Percentiles rank a stretch among this genome's conserved stretches.
phyloP scores from a whole-genome alignment of 2,888 invertebrate species.

The Calameuta idolon region DNA sequence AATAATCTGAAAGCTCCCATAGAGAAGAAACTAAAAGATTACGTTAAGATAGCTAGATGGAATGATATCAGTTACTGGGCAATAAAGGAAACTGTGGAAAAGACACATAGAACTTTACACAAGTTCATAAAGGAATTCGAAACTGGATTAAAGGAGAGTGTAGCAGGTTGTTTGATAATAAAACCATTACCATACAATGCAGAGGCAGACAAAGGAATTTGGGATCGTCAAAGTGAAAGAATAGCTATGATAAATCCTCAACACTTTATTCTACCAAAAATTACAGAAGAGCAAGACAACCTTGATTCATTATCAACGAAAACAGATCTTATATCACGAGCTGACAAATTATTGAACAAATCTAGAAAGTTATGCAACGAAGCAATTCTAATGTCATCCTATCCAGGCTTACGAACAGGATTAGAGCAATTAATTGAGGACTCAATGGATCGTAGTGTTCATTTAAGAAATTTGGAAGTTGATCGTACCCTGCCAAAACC shows the following conservation, averaged over 20 bases:
- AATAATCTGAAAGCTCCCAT: conserved; percentile 81
- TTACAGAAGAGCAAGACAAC: neutral
- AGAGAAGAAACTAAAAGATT: conserved; percentile 92
- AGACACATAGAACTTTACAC: conserved; percentile 87
- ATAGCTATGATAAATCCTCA: conserved; percentile 58
- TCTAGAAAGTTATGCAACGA: conserved; percentile 76
- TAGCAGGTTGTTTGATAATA: conserved; percentile 52
- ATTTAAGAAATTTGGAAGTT: conserved; percentile 75
- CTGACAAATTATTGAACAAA: conserved; percentile 70
- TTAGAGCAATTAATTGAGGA: conserved; percentile 77
- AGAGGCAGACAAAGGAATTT: conserved; percentile 57
- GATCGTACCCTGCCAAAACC: conserved; percentile 70
- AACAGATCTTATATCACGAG: conserved; percentile 62
- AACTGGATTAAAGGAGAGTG: conserved; percentile 66
- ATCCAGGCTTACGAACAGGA: conserved; percentile 73
- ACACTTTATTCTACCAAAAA: conserved; percentile 55
- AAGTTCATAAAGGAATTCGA: conserved; percentile 90
- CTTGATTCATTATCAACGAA: neutral
- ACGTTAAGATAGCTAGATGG: conserved; percentile 95
- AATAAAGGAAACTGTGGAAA: conserved; percentile 88
- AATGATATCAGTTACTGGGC: conserved; percentile 95
- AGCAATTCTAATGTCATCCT: conserved; percentile 71
- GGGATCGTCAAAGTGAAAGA: conserved; percentile 57
- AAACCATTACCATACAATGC: conserved; percentile 61
- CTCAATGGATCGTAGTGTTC: conserved; percentile 77